A percentile compares a stretch with the other conserved stretches of the same genome.
These are phyloP conservation scores for Scaptomyza polygonia DNA, from an alignment of 2,888 invertebrate species.

Conservation along the genomic window DNA sequence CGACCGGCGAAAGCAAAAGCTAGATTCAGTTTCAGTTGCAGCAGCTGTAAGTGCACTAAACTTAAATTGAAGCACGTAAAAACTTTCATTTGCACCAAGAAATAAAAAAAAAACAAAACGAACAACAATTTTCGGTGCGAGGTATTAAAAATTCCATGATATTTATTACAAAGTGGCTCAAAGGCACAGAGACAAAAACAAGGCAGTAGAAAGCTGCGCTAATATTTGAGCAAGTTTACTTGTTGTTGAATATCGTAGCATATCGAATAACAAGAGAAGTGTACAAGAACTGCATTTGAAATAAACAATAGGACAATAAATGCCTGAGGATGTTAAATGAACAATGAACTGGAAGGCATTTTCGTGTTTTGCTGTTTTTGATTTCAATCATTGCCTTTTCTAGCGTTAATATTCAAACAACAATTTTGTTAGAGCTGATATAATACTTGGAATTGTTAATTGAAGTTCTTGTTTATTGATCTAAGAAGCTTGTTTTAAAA, in stretches of 20 bases:
- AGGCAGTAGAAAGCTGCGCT: conserved; percentile 40
- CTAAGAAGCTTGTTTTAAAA: too few relatives aligned
- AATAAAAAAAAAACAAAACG: conserved; percentile 34
- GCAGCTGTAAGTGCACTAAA: conserved; percentile 32
- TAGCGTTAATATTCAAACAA: too few relatives aligned
- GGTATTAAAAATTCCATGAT: conserved; percentile 75
- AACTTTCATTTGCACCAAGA: conserved; percentile 49
- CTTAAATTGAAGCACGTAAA: conserved; percentile 72
- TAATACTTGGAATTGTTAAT: neutral
- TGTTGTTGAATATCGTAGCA: conserved; percentile 11
- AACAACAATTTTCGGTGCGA: conserved; percentile 42
- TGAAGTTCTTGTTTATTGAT: neutral
- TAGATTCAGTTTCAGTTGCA: conserved; percentile 9
- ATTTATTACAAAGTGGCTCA: conserved; percentile 63
- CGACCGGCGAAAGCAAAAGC: conserved; percentile 6
- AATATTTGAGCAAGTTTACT: conserved; percentile 39
- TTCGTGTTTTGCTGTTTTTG: neutral
- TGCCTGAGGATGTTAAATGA: neutral
- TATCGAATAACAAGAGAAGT: conserved; percentile 6
- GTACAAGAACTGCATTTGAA: neutral
- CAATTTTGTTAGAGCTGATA: neutral
- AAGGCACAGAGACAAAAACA: conserved; percentile 35
- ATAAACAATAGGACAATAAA: neutral
- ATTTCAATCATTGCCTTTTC: neutral
- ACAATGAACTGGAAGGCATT: neutral